Base-by-base conservation (phyloP, 2,113 vertebrate species). In the Grantiella picta region DNA sequence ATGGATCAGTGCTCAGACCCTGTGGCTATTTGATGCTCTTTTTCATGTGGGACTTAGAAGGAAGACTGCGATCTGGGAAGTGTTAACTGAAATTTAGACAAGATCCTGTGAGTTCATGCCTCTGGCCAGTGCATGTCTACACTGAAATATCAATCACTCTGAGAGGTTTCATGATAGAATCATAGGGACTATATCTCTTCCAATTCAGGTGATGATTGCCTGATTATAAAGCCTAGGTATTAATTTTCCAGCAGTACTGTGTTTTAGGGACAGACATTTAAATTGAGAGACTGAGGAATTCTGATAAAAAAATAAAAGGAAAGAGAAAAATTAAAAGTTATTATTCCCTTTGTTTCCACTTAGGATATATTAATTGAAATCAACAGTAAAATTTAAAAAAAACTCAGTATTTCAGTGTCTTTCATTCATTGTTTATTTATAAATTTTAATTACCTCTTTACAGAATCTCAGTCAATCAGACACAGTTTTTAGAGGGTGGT, bases 361-460 rank as follows among this genome's bases (percentile, higher is more conserved):
- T 44, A 36, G 12, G 5, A 25, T 38, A 20, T n/a, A 64, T 36
- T 36, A 45, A 75, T 33, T 45, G n/a, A 87, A 94, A 83, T 61
- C 31, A 80, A 47, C 16, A 64, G 11, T 33, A 61, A 50, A 28
- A 33, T 35, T 56, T 2, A 3, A 22, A 49, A 47, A 47, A 23
- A 3, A 0, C 2, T 4, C 18, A 73, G 10, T 3, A 20, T n/a
- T 69, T 61, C 22, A 20, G 3, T 42, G 10, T 52, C 25, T 72
- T 75, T 5, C 25, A 33, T 59, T 57, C 64, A 3, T 45, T 87
- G 23, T 7, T 75, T 12, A 33, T n/a, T 81, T 63, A 36, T 1
- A 7, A 38, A 49, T 80, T 65, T 64, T 29, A 5, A 12, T 79
- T 73, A 18, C 50, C 4, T 68, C 12, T 57, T 82, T 56, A 72